Base-by-base conservation (phyloP, 92 coral and sea anemone genomes). In the Bergia puertoricense region DNA sequence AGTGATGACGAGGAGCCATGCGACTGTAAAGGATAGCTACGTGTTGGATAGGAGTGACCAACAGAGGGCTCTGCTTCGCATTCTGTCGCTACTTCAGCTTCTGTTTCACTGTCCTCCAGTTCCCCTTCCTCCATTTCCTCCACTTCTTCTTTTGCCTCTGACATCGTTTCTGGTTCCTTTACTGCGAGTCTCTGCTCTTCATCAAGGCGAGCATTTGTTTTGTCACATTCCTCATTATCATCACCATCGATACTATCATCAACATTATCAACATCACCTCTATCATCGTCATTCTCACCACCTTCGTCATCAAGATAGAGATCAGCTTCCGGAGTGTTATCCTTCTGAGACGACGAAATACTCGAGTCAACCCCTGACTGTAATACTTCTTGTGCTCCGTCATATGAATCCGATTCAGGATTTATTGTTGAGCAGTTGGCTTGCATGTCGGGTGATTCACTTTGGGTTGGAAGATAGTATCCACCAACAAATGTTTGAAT, bases 401-500 rank as follows among this genome's bases (percentile, higher is more conserved):
- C 23, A 14, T 50, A 23, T 39, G 46, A 71, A 85, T 36, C n/a
- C 51, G 80, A 45, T 77, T 86, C 86, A 37, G 85, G 48, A 57
- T 13, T 62, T n/a, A 14, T n/a, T 39, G 80, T 51, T 67, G 81
- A 90, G 81, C 85, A 48, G 23, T 54, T 77, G 42, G 85, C 74
- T 51, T 10, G 41, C 22, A 54, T 38, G 42, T 93, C 92, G 8
- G 92, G 81, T 4, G 89, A 79, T 46, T 75, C 88, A 37, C 89
- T 89, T 18, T 42, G 79, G 51, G 48, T 77, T 14, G 98, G 96
- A 83, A 92, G 89, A 84, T 84, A 84, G 80, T 85, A 93, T 80
- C 85, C 94, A 2, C 94, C 98, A 38, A 91, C 85, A 84, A 92
- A 95, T 4, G 93, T 95, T 71, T 94, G 89, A 82, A 90, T 68